phyloP scores from a whole-genome alignment of 2,797 vertebrate genomes.

The Yasuhikotakia modesta region DNA sequence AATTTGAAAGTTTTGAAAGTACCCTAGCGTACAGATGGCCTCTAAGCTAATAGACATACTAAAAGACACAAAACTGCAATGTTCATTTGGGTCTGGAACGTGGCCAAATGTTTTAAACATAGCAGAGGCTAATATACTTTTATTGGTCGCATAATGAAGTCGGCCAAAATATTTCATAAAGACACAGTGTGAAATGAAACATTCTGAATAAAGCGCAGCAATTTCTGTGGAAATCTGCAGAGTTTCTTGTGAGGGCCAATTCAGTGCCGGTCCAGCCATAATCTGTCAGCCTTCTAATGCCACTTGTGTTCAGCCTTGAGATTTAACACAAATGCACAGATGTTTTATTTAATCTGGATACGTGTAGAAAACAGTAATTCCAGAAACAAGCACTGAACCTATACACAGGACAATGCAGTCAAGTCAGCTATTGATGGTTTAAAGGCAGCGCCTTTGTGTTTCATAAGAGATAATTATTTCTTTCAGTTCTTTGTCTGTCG shows the following conservation, averaged over 20 bases:
- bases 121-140: too few relatives aligned
- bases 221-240: neutral
- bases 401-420: neutral
- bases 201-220: neutral
- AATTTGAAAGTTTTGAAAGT: too few relatives aligned
- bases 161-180: too few relatives aligned
- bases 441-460: neutral
- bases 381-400: neutral
- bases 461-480: constrained; percentile 4
- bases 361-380: neutral
- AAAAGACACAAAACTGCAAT: too few relatives aligned
- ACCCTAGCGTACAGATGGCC: too few relatives aligned
- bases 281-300: neutral
- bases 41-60: too few relatives aligned
- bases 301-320: neutral
- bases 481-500: constrained; percentile 5
- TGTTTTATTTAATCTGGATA: neutral
- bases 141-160: too few relatives aligned
- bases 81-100: too few relatives aligned
- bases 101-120: too few relatives aligned
- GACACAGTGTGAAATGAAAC: neutral
- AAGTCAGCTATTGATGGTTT: neutral
- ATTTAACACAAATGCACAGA: neutral
- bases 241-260: neutral
- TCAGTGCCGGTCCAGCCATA: neutral